Base-by-base conservation (phyloP, 2,113 vertebrate species). In the Pachyramphus minor region DNA sequence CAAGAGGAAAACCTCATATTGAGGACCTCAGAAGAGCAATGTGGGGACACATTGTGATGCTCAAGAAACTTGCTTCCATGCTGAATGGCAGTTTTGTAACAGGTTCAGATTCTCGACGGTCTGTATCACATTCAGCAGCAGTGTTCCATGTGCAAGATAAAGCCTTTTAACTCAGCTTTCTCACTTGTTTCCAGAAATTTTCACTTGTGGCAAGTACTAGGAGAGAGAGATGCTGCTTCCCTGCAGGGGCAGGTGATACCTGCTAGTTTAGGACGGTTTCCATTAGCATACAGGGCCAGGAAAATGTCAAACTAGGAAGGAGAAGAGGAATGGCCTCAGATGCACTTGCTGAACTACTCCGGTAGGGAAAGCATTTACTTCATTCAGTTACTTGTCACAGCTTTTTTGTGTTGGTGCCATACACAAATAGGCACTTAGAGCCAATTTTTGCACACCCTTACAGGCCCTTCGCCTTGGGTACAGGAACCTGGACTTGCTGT, bases 181-280 rank as follows among this genome's bases (percentile, higher is more conserved):
- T 93, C 71, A 39, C 82, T 92, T 45, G 72, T 90, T 97, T 96
- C 96, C 95, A 95, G 89, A 92, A 94, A 88, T 96, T 84, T 94
- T 96, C 90, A 53, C 77, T 90, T 79, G 86, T 92, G 90, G 86
- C 88, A 94, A 95, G 90, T 78, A 94, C 90, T 92, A 72, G 73
- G 64, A 93, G 86, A 92, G 60, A 69, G 71, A 93, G 73, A 86
- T 93, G 96, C 95, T 95, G 92, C 79, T 93, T 96, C 93, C 92
- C 92, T 90, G 88, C 93, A 96, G 96, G 90, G 88, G 93, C 90
- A 96, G 95, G 94, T 96, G 95, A 94, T 96, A 96, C 95, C 96
- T 96, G 96, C 96, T 95, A 95, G 88, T 94, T 95, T 95, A 97
- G 93, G 95, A 96, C 3, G 64, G 90, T 78, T 94, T 95, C 93